These are phyloP conservation scores for Drosophila cardini DNA, from an alignment of 1,140 invertebrate genomes.

Conservation along the genomic window DNA sequence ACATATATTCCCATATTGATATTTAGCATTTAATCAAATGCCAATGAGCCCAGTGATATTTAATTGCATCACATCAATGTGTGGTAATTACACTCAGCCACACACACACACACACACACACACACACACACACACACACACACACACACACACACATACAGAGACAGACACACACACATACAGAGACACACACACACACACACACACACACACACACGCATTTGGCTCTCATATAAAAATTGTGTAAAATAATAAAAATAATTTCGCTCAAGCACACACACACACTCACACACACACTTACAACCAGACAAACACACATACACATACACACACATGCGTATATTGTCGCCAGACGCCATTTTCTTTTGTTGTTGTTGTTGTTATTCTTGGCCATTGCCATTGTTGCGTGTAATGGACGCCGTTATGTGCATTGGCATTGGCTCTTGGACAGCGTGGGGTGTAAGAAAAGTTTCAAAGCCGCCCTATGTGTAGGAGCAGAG, in stretches of 20 bases:
- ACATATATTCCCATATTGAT: too few species aligned
- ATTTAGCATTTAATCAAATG: background rate
- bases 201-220: too few species aligned
- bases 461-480: background rate
- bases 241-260: slow-evolving; percentile 82
- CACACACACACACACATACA: too few species aligned
- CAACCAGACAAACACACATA: slow-evolving; percentile 29
- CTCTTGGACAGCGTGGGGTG: slow-evolving; percentile 14
- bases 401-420: slow-evolving; percentile 78
- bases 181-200: too few species aligned
- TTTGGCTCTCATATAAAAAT: slow-evolving; percentile 73
- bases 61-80: background rate
- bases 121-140: too few species aligned
- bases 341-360: slow-evolving; percentile 16
- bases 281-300: slow-evolving; percentile 28
- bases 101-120: too few species aligned
- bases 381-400: slow-evolving; percentile 24
- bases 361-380: slow-evolving; percentile 32
- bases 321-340: slow-evolving; percentile 62
- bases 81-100: slow-evolving; percentile 18
- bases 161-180: too few species aligned
- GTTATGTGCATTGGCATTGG: slow-evolving; percentile 61
- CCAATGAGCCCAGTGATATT: slow-evolving; percentile 5
- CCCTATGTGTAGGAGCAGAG: too few species aligned
- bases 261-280: slow-evolving; percentile 48